phyloP scores from a whole-genome alignment of 2,797 vertebrate genomes.

The Arctocebus calabarensis region DNA sequence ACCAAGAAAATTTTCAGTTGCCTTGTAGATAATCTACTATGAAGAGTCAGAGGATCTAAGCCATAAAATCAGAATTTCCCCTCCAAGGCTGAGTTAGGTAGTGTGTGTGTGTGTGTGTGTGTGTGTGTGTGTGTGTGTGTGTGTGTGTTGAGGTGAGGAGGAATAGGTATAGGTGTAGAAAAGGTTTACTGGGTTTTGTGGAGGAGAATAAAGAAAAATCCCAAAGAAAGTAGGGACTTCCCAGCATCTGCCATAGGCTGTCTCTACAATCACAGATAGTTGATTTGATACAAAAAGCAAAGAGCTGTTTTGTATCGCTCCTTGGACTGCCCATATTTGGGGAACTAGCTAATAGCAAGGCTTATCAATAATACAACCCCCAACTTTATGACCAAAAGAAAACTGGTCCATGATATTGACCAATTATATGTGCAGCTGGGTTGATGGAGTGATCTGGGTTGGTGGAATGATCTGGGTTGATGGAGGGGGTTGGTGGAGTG shows the following conservation, averaged over 20 bases:
- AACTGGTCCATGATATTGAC: neutral
- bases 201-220: neutral
- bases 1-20: neutral
- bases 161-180: neutral
- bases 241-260: neutral
- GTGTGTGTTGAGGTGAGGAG: neutral
- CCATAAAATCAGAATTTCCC: neutral
- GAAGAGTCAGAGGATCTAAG: neutral
- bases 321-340: neutral
- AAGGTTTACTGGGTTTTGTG: neutral
- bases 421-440: neutral
- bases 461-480: neutral
- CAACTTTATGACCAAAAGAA: neutral
- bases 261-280: neutral
- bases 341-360: neutral
- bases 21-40: neutral
- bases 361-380: neutral
- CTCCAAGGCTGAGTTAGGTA: neutral
- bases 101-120: neutral
- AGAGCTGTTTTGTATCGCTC: neutral
- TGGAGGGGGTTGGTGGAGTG: neutral
- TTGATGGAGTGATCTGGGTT: neutral
- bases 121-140: too few relatives aligned
- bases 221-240: neutral
- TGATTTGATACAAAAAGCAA: neutral